Conservation (phyloP, 1,140 invertebrate genomes). For the Aleiodes sp. region DNA sequence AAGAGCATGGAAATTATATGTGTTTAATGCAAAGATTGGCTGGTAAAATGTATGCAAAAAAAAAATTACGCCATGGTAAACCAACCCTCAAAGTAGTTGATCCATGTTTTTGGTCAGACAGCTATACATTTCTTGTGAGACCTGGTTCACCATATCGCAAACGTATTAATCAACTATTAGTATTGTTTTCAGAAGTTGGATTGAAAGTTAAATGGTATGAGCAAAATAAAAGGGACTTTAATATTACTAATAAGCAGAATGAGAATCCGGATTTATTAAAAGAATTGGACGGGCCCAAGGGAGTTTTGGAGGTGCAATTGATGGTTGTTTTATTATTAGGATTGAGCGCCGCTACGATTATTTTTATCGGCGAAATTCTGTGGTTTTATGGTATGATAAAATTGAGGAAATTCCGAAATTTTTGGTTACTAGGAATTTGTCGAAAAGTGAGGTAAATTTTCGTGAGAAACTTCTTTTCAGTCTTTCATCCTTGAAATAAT, state of each 20-base stretch:
- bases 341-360: background rate
- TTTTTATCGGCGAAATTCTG: slow-evolving; percentile 18
- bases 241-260: background rate
- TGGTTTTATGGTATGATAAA: background rate
- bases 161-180: background rate
- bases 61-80: background rate
- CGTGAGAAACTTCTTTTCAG: background rate
- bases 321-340: slow-evolving; percentile 14
- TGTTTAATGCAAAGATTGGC: slow-evolving; percentile 30
- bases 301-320: background rate
- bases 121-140: slow-evolving; percentile 22
- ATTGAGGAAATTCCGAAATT: background rate
- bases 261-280: background rate
- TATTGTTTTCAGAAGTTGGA: background rate
- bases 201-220: slow-evolving; percentile 23
- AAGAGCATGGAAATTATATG: slow-evolving; percentile 15
- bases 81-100: slow-evolving; percentile 15
- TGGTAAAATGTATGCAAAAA: background rate
- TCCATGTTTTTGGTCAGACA: slow-evolving; percentile 35
- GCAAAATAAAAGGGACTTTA: background rate
- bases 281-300: background rate
- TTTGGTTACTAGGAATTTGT: background rate
- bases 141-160: slow-evolving; percentile 25
- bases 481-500: too few relatives aligned
- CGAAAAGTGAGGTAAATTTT: background rate